Percentiles rank a stretch among this genome's conserved stretches.
Conservation (phyloP, 1,140 invertebrate genomes). For the Euura saliciscinereae region DNA sequence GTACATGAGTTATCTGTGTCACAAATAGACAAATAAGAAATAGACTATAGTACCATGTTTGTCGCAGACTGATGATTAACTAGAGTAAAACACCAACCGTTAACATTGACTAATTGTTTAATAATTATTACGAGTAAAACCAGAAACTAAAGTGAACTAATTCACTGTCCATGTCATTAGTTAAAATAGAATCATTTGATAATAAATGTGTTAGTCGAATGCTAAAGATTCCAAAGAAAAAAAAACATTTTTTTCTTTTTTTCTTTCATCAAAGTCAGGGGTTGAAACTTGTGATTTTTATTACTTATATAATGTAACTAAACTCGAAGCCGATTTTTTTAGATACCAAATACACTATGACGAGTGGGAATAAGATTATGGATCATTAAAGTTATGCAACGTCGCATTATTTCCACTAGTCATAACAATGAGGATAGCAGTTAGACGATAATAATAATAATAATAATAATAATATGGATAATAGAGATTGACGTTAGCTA, state of each 20-base stretch:
- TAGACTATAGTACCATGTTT: slow-evolving; percentile 40
- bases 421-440: slow-evolving; percentile 30
- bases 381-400: slow-evolving; percentile 8
- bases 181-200: not conserved
- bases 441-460: slow-evolving; percentile 37
- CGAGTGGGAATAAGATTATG: too few species aligned
- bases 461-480: slow-evolving; percentile 30
- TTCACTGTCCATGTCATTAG: not conserved
- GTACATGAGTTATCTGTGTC: not conserved
- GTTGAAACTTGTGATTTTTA: not conserved
- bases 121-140: not conserved
- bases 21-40: not conserved
- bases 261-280: not conserved
- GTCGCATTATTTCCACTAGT: slow-evolving; percentile 33
- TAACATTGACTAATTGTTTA: not conserved
- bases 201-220: not conserved
- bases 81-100: slow-evolving; percentile 37
- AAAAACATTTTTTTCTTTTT: too few species aligned
- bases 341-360: not conserved
- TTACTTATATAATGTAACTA: not conserved
- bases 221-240: not conserved
- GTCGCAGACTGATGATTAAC: slow-evolving; percentile 50
- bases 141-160: not conserved
- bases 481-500: slow-evolving; percentile 38
- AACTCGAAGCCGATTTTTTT: not conserved